Evolutionary conservation across 1,140 invertebrate genomes (phyloP).

Genomic region (Drosophila elegans): DNA sequence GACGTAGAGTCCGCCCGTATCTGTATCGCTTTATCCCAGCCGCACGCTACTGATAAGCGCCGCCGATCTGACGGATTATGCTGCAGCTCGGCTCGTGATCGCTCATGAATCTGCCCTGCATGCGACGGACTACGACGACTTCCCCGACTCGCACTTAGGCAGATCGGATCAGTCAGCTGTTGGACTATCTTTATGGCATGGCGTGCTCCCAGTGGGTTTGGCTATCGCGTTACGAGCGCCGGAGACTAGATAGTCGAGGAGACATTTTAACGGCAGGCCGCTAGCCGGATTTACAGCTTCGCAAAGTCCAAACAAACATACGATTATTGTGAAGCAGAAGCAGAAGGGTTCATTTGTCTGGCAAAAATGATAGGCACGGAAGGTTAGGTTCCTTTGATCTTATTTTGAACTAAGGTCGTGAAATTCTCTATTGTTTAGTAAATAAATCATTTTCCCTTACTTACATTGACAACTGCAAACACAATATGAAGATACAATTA

Average conservation of each 20-base stretch:
- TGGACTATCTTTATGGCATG: slow-evolving; percentile 41
- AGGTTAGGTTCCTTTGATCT: no score
- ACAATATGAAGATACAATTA: slow-evolving; percentile 11
- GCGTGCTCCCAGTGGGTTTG: slow-evolving; percentile 27
- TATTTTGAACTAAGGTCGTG: no score
- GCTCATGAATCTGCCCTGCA: slow-evolving; percentile 31
- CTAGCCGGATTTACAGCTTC: slow-evolving; percentile 15
- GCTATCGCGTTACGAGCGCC: neutral
- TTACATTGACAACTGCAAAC: neutral
- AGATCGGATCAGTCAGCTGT: slow-evolving; percentile 34
- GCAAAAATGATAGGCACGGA: neutral
- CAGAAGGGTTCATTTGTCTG: slow-evolving; percentile 8
- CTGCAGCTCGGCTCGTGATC: slow-evolving; percentile 54
- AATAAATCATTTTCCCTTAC: no score
- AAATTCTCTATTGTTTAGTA: no score
- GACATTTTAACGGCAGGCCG: slow-evolving; percentile 38
- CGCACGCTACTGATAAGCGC: slow-evolving; percentile 67
- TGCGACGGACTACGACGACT: slow-evolving; percentile 20
- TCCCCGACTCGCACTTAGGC: neutral
- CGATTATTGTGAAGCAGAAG: neutral
- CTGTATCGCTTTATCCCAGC: slow-evolving; percentile 29
- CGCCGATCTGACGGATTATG: slow-evolving; percentile 46
- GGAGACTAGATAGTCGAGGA: slow-evolving; percentile 7
- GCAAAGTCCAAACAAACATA: slow-evolving; percentile 10
- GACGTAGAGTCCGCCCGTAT: slow-evolving; percentile 15